phyloP scores from a whole-genome alignment of 1,140 invertebrate genomes.

The Aphidius gifuensis region DNA sequence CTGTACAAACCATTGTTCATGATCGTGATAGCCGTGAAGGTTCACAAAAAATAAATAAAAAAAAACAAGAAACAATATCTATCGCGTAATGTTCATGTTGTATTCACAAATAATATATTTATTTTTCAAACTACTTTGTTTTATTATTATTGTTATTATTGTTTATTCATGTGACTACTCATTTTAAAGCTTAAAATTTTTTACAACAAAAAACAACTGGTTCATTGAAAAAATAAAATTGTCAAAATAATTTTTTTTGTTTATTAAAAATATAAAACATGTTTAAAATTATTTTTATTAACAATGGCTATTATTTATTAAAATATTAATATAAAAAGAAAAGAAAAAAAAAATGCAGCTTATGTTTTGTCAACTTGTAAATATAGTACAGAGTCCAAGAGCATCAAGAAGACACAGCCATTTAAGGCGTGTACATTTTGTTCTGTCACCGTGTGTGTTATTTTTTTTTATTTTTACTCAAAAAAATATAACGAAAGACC shows the following conservation, averaged over 20 bases:
- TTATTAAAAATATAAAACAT: no score
- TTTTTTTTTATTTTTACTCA: slow-evolving; percentile 34
- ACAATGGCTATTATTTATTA: slow-evolving; percentile 4
- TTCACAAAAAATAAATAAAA: not conserved
- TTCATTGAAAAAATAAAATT: no score
- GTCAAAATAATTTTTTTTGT: no score
- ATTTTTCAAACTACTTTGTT: no score
- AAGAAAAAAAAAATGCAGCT: slow-evolving; percentile 12
- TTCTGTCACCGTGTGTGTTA: slow-evolving; percentile 51
- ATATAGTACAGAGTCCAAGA: not conserved
- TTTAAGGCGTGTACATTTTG: slow-evolving; percentile 53
- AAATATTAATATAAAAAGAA: slow-evolving; percentile 7
- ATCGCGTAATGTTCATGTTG: not conserved
- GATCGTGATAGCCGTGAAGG: slow-evolving; percentile 6
- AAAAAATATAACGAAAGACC: slow-evolving; percentile 33
- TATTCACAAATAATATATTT: slow-evolving; percentile 9
- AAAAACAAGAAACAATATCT: not conserved
- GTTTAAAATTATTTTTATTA: not conserved
- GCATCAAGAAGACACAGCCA: slow-evolving; percentile 26
- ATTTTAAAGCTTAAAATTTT: no score
- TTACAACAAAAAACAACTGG: no score
- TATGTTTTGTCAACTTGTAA: no score
- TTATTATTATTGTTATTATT: no score
- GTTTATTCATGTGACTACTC: no score
- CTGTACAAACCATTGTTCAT: slow-evolving; percentile 3